Conservation (phyloP, 2,797 vertebrate species). For the Monodelphis domestica region DNA sequence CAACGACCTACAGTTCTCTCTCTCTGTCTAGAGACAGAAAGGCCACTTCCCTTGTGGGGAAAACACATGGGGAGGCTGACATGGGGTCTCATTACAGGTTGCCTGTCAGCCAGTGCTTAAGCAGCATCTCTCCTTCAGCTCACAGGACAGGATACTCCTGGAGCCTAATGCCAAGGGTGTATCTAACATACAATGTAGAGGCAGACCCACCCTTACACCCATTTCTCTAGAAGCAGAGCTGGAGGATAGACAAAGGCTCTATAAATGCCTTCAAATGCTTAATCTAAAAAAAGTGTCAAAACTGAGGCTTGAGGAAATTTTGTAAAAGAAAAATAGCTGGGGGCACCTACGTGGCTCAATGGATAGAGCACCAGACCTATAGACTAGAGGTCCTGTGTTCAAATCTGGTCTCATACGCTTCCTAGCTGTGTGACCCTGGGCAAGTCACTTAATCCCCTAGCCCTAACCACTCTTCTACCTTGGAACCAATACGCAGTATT, state of each 20-base stretch:
- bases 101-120: background rate
- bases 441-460: too few relatives aligned
- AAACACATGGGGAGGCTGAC: background rate
- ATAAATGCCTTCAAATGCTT: conserved; percentile 3
- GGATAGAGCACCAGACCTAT: too few relatives aligned
- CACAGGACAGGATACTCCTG: background rate
- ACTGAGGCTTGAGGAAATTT: conserved; percentile 24
- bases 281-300: background rate
- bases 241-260: background rate
- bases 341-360: too few relatives aligned
- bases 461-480: too few relatives aligned
- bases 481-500: too few relatives aligned
- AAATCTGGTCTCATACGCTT: too few relatives aligned
- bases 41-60: background rate
- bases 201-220: background rate
- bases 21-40: background rate
- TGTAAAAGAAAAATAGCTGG: background rate
- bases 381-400: too few relatives aligned
- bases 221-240: background rate
- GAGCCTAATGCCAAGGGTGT: background rate
- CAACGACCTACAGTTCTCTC: background rate
- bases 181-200: background rate
- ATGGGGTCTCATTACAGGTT: background rate
- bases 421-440: too few relatives aligned
- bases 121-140: background rate